These are phyloP conservation scores for Odontocolon sp. DNA, from an alignment of 2,888 invertebrate species.

Conservation along the genomic window DNA sequence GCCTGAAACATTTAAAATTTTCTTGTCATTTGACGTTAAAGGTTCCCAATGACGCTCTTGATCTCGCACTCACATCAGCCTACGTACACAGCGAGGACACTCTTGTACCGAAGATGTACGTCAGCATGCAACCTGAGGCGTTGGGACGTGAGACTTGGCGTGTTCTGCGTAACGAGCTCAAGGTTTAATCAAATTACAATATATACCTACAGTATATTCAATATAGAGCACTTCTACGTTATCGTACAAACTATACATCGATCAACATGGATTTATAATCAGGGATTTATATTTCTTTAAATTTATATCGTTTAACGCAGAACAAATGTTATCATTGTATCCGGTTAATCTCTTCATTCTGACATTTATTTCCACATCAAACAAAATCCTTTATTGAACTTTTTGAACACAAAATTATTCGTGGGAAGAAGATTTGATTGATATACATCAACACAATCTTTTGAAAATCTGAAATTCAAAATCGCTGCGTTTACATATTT, in stretches of 20 bases:
- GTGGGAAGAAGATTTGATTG: no score
- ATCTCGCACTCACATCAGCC: constrained; percentile 85
- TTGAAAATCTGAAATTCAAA: neutral
- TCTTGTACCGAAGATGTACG: constrained; percentile 78
- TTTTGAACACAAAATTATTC: neutral
- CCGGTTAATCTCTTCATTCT: neutral
- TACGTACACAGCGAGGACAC: constrained; percentile 86
- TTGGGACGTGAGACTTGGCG: constrained; percentile 86
- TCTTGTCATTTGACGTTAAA: no score
- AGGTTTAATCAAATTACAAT: constrained; percentile 65
- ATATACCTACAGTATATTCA: neutral
- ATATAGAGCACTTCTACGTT: neutral
- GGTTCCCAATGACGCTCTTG: constrained; percentile 87
- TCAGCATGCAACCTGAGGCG: constrained; percentile 87
- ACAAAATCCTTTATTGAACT: neutral
- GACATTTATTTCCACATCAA: neutral
- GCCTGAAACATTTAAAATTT: neutral
- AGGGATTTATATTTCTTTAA: no score
- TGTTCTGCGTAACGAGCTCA: constrained; percentile 83
- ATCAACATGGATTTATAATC: neutral
- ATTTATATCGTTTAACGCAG: no score
- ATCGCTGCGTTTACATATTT: no score
- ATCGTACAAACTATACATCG: neutral
- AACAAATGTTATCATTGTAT: no score
- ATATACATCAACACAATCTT: no score